These are phyloP conservation scores for Dolichopus griseipennis DNA, from an alignment of 2,888 invertebrate genomes.

Conservation along the genomic window DNA sequence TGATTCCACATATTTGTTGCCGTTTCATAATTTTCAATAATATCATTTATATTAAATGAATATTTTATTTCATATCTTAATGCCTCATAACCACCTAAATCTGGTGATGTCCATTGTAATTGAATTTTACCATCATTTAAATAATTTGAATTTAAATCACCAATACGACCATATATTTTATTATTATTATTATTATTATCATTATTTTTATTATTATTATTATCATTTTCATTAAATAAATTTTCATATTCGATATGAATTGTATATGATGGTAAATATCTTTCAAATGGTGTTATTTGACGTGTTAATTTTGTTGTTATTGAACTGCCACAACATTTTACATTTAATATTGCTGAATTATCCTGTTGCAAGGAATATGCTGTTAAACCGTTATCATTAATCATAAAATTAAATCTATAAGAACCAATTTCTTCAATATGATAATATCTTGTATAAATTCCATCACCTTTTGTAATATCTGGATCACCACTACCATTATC, in stretches of 20 bases:
- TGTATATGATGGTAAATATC: constrained; percentile 46
- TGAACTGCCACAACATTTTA: constrained; percentile 47
- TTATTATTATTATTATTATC: constrained; percentile 9
- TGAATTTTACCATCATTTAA: constrained; percentile 45
- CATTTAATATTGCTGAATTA: constrained; percentile 19
- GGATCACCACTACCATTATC: constrained; percentile 57
- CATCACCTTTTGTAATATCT: constrained; percentile 55
- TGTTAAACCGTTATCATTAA: constrained; percentile 49
- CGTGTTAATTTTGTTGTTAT: constrained; percentile 43
- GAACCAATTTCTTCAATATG: constrained; percentile 45
- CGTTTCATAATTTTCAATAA: constrained; percentile 45
- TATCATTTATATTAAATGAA: constrained; percentile 40
- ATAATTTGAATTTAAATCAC: constrained; percentile 47
- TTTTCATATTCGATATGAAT: constrained; percentile 42
- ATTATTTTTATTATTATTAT: constrained; percentile 11
- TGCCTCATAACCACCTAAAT: constrained; percentile 47
- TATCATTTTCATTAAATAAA: constrained; percentile 23
- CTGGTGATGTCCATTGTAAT: constrained; percentile 53
- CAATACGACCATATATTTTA: constrained; percentile 42
- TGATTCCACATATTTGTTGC: constrained; percentile 43
- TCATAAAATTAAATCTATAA: constrained; percentile 46
- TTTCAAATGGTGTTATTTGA: constrained; percentile 45
- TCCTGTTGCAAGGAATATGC: constrained; percentile 43
- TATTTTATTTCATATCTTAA: constrained; percentile 48
- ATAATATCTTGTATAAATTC: constrained; percentile 56